Evolutionary conservation across 2,888 invertebrate species (phyloP).

Genomic region (Nymphalis urticae): DNA sequence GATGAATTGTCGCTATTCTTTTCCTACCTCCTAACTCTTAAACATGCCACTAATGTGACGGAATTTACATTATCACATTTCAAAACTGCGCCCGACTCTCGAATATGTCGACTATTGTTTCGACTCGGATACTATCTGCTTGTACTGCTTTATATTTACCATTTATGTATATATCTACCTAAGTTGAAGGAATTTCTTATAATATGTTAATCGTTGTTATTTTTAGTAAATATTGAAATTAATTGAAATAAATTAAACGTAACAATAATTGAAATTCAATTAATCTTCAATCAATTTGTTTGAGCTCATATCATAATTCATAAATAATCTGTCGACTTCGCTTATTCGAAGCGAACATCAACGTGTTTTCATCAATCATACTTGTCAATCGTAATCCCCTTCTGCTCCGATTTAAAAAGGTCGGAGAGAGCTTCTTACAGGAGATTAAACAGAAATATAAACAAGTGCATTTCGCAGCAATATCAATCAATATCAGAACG

Average conservation of each 20-base stretch:
- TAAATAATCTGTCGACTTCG: slow-evolving; percentile 34
- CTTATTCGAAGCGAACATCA: slow-evolving; percentile 32
- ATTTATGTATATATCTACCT: too few relatives aligned
- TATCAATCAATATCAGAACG: slow-evolving; percentile 74
- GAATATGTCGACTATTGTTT: slow-evolving; percentile 32
- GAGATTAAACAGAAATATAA: slow-evolving; percentile 46
- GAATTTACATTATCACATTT: slow-evolving; percentile 52
- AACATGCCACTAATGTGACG: slow-evolving; percentile 54
- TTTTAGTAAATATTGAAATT: neutral
- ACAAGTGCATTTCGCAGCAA: slow-evolving; percentile 59
- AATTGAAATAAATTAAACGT: neutral
- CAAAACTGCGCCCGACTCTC: slow-evolving; percentile 47
- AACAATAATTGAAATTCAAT: slow-evolving; percentile 14
- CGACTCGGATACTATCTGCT: neutral
- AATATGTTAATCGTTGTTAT: neutral
- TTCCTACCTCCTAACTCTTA: slow-evolving; percentile 47
- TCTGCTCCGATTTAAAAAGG: slow-evolving; percentile 48
- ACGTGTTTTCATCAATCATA: slow-evolving; percentile 45
- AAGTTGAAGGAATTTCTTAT: too few relatives aligned
- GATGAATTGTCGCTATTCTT: slow-evolving; percentile 74
- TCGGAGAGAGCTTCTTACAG: slow-evolving; percentile 43
- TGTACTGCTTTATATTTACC: neutral
- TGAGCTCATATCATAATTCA: slow-evolving; percentile 27
- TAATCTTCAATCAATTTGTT: slow-evolving; percentile 20
- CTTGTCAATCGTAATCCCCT: slow-evolving; percentile 60